A percentile compares a stretch with the other conserved stretches of the same genome.
These are phyloP conservation scores for Ips nitidus DNA, from an alignment of 1,140 invertebrate genomes.

Conservation along the genomic window DNA sequence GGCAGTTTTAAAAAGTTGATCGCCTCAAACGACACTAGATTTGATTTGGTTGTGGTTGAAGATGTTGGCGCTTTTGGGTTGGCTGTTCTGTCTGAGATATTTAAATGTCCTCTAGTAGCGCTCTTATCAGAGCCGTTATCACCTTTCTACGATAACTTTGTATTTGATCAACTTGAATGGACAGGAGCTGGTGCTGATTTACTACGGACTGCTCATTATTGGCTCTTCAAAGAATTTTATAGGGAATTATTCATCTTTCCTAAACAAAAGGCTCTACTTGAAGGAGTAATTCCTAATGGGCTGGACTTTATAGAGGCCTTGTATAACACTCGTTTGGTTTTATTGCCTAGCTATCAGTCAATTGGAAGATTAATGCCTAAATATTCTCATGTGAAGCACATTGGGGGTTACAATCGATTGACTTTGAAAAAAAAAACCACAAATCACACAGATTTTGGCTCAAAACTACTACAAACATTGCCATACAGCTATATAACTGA, in stretches of 20 bases:
- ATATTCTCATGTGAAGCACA: slow-evolving; percentile 17
- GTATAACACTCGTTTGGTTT: slow-evolving; percentile 14
- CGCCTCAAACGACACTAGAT: not conserved
- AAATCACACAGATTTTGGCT: not conserved
- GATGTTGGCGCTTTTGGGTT: slow-evolving; percentile 6
- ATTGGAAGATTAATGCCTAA: slow-evolving; percentile 2
- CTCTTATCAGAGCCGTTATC: slow-evolving; percentile 12
- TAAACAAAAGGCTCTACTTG: slow-evolving; percentile 2
- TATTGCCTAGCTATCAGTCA: slow-evolving; percentile 9
- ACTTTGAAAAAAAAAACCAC: not conserved
- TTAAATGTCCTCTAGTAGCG: slow-evolving; percentile 15
- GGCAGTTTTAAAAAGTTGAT: slow-evolving; percentile 5
- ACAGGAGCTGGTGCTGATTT: no score
- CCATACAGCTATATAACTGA: not conserved
- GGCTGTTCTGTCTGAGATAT: slow-evolving; percentile 9
- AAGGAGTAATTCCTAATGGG: not conserved
- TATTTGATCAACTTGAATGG: not conserved
- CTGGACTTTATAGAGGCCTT: slow-evolving; percentile 9
- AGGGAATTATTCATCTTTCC: slow-evolving; percentile 6
- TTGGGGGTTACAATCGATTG: slow-evolving; percentile 2
- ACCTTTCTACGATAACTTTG: slow-evolving; percentile 12
- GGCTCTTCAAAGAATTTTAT: slow-evolving; percentile 3
- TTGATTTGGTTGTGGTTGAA: slow-evolving; percentile 16
- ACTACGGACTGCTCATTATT: not conserved
- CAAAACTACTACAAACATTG: slow-evolving; percentile 3